Percentiles rank a stretch among this genome's conserved stretches.
Evolutionary conservation across 2,797 vertebrate species (phyloP).

Genomic region (Anabacerthia variegaticeps): DNA sequence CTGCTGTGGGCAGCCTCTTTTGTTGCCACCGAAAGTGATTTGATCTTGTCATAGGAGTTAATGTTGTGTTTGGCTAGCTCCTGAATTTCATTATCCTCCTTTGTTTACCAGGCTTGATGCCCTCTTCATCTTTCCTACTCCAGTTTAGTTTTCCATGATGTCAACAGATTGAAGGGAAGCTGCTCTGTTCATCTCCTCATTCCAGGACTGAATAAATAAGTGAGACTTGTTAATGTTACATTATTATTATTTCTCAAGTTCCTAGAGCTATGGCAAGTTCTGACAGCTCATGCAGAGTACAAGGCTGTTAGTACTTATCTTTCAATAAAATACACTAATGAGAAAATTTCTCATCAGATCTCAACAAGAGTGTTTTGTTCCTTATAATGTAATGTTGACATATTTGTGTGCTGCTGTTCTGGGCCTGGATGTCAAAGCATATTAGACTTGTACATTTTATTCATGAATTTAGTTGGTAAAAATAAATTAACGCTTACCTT

Average conservation of each 20-base stretch:
- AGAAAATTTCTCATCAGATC: conserved; percentile 46
- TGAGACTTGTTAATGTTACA: background rate
- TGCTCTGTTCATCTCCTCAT: background rate
- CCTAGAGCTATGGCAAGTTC: background rate
- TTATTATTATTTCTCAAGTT: conserved; percentile 19
- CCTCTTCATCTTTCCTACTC: background rate
- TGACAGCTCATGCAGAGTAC: conserved; percentile 50
- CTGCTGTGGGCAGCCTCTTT: background rate
- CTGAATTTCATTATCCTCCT: background rate
- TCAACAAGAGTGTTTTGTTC: conserved; percentile 45
- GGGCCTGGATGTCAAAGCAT: background rate
- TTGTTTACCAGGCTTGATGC: background rate
- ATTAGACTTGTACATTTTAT: background rate
- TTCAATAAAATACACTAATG: conserved; percentile 42
- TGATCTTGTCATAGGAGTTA: background rate
- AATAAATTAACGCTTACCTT: background rate
- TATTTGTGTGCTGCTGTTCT: conserved; percentile 34
- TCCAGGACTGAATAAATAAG: background rate
- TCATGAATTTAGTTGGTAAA: background rate
- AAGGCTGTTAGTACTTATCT: conserved; percentile 23
- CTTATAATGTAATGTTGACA: conserved; percentile 36
- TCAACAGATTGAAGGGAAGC: background rate
- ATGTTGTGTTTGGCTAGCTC: background rate
- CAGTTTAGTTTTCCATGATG: conserved; percentile 3
- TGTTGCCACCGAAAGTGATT: background rate